Evolutionary conservation across 2,888 invertebrate species (phyloP).

Genomic region (Tachina lurida): DNA sequence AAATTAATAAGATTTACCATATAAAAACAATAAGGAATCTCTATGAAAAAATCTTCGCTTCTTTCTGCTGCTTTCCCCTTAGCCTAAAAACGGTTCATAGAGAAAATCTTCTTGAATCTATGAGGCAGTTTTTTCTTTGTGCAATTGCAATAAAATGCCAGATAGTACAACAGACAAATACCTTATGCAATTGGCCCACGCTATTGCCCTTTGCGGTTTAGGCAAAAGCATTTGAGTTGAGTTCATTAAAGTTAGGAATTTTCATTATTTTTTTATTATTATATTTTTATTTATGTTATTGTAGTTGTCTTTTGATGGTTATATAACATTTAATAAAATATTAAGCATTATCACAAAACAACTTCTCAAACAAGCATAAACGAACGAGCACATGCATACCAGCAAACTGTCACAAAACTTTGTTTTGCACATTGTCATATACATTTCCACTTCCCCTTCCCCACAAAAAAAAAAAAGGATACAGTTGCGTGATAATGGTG

Average conservation of each 20-base stretch:
- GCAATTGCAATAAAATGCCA: background rate
- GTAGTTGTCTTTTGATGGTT: conserved; percentile 39
- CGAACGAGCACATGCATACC: background rate
- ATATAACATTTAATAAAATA: conserved; percentile 65
- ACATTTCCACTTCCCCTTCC: background rate
- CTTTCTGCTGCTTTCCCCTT: too few species aligned
- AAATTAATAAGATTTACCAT: too few species aligned
- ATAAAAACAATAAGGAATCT: too few species aligned
- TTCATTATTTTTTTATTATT: background rate
- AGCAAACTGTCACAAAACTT: conserved; percentile 56
- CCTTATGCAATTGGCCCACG: background rate
- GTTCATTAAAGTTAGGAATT: conserved; percentile 21
- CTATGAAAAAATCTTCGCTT: too few species aligned
- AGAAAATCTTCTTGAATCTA: too few species aligned
- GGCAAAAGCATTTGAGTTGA: background rate
- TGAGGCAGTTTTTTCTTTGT: too few species aligned
- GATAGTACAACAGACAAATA: too few species aligned
- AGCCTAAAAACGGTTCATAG: too few species aligned
- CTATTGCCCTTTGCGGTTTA: background rate
- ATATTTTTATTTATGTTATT: conserved; percentile 15
- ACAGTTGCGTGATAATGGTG: conserved; percentile 18
- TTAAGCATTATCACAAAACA: conserved; percentile 59
- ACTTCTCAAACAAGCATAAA: conserved; percentile 32
- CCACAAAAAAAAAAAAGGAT: too few species aligned
- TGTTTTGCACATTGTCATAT: conserved; percentile 16